Percentiles rank a stretch among this genome's conserved stretches.
These are phyloP conservation scores for Synergus itoensis DNA, from an alignment of 2,888 invertebrate genomes.

Conservation along the genomic window DNA sequence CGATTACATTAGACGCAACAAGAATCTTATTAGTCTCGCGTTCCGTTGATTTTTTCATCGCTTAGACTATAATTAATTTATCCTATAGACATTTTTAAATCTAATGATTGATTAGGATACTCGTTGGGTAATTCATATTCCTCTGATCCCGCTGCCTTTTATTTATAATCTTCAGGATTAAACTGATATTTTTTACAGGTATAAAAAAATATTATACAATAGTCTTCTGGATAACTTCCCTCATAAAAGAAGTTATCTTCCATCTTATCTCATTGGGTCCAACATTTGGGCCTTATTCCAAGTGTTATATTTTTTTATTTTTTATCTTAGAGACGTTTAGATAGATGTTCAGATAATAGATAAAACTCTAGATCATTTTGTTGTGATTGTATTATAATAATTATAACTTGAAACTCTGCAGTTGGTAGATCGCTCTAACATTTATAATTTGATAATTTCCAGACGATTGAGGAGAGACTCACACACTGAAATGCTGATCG, in stretches of 20 bases:
- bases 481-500: slow-evolving; percentile 19
- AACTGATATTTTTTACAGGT: too few species aligned
- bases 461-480: slow-evolving; percentile 2
- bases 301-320: too few species aligned
- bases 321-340: too few species aligned
- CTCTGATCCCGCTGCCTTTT: background rate
- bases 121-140: background rate
- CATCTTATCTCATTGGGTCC: too few species aligned
- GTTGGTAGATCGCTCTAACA: background rate
- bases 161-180: too few species aligned
- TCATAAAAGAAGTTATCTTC: too few species aligned
- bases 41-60: background rate
- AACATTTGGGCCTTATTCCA: too few species aligned
- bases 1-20: background rate
- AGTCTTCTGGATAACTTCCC: too few species aligned
- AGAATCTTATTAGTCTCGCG: background rate
- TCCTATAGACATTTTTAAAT: background rate
- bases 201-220: too few species aligned
- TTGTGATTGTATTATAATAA: too few species aligned
- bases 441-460: slow-evolving; percentile 29
- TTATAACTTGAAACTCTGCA: background rate
- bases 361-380: too few species aligned
- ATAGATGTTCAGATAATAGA: too few species aligned
- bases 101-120: background rate
- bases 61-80: background rate